Percentiles rank a stretch among this genome's conserved stretches.
These are phyloP conservation scores for Papilio protenor DNA, from an alignment of 2,888 invertebrate genomes.

Conservation along the genomic window DNA sequence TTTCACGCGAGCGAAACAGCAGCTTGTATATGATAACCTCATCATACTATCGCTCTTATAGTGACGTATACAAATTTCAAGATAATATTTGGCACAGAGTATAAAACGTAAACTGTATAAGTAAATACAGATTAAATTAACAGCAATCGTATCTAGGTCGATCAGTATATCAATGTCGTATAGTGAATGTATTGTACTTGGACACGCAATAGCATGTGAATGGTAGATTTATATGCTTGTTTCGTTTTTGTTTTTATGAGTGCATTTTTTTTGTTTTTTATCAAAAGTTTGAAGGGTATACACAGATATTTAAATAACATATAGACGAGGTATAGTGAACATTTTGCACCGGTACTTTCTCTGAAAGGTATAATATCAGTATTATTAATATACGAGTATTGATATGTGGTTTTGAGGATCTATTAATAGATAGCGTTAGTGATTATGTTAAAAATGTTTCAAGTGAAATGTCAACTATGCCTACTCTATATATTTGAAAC, in stretches of 20 bases:
- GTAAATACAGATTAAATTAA: constrained; percentile 4
- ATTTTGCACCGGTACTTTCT: too few relatives aligned
- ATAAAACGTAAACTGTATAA: background rate
- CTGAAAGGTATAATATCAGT: too few relatives aligned
- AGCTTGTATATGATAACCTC: too few relatives aligned
- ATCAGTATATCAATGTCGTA: constrained; percentile 39
- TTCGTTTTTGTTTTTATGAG: constrained; percentile 12
- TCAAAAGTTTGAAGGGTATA: background rate
- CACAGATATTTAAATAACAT: background rate
- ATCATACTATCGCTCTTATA: too few relatives aligned
- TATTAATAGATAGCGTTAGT: too few relatives aligned
- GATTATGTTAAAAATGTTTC: background rate
- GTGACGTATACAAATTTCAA: background rate
- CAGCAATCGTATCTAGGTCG: constrained; percentile 30
- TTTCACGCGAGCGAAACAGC: too few relatives aligned
- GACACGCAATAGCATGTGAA: constrained; percentile 28
- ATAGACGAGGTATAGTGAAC: too few relatives aligned
- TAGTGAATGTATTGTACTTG: constrained; percentile 29
- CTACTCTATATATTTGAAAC: too few relatives aligned
- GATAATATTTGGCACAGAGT: background rate
- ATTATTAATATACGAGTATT: too few relatives aligned
- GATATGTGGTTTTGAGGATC: too few relatives aligned
- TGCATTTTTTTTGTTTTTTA: background rate
- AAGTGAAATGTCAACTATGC: too few relatives aligned
- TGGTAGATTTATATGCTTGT: constrained; percentile 11